These are phyloP conservation scores for Steinernema feltiae DNA, from an alignment of 1,140 invertebrate genomes.

Conservation along the genomic window DNA sequence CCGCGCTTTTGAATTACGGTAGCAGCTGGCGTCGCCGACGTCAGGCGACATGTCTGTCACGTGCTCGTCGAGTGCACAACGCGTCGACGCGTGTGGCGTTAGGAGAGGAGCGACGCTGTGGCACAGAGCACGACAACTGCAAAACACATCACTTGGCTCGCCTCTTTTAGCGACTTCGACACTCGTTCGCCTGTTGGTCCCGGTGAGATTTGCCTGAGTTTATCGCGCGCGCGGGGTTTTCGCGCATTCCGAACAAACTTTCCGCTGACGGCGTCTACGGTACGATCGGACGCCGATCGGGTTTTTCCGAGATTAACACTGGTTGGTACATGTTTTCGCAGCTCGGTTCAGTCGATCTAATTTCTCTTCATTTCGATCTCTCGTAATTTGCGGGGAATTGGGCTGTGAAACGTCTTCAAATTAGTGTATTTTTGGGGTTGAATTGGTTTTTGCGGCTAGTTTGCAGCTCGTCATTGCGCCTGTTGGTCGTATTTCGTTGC, in stretches of 20 bases:
- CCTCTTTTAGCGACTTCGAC: background rate
- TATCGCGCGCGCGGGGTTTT: background rate
- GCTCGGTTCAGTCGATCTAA: no score
- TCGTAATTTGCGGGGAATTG: no score
- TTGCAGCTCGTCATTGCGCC: no score
- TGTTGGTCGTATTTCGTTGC: no score
- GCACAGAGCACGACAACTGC: background rate
- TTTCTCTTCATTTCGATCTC: no score
- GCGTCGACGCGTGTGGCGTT: background rate
- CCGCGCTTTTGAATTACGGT: background rate
- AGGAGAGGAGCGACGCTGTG: background rate
- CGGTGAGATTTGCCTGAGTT: background rate
- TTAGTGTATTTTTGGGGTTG: no score
- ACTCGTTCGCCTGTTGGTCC: background rate
- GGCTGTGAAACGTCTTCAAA: no score
- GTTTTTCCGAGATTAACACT: background rate
- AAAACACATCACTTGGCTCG: background rate
- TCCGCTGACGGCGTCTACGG: no score
- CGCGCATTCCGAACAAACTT: no score
- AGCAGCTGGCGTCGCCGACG: background rate
- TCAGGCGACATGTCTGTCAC: background rate
- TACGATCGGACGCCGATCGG: background rate
- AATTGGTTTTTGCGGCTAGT: no score
- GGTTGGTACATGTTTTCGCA: no score
- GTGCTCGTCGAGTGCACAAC: background rate